phyloP scores from a whole-genome alignment of 2,888 invertebrate species.

The Diaprepes abbreviatus region DNA sequence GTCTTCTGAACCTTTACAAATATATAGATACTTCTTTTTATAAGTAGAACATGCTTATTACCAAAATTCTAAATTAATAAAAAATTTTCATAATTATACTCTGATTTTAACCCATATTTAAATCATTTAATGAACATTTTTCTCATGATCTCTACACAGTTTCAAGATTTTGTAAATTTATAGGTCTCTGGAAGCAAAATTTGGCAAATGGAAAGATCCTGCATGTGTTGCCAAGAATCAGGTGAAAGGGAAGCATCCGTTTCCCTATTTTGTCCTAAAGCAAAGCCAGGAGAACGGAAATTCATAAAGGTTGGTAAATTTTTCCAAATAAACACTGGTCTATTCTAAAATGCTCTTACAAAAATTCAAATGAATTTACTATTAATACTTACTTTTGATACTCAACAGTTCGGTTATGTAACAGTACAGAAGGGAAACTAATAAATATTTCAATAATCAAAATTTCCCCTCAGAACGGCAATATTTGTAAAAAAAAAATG shows the following conservation, averaged over 20 bases:
- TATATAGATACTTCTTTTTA: no score
- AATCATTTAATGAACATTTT: no score
- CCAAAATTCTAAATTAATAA: no score
- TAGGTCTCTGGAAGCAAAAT: constrained; percentile 95
- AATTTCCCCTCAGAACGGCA: not conserved
- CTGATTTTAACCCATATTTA: no score
- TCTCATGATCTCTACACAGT: not conserved
- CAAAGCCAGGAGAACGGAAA: constrained; percentile 87
- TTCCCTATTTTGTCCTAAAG: constrained; percentile 89
- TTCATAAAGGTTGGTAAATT: constrained; percentile 78
- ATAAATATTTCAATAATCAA: no score
- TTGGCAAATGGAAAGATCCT: constrained; percentile 96
- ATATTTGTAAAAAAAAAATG: not conserved
- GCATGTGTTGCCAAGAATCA: constrained; percentile 96
- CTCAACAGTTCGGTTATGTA: not conserved
- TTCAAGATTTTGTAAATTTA: constrained; percentile 27
- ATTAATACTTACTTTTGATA: not conserved
- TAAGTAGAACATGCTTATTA: no score
- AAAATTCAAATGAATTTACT: not conserved
- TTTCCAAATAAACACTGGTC: constrained; percentile 29
- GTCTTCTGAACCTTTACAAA: no score
- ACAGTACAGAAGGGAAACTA: not conserved
- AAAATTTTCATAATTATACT: no score
- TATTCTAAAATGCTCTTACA: not conserved
- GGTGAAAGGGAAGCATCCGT: constrained; percentile 93